phyloP scores from a whole-genome alignment of 2,797 vertebrate genomes.

The Ispidina picta region DNA sequence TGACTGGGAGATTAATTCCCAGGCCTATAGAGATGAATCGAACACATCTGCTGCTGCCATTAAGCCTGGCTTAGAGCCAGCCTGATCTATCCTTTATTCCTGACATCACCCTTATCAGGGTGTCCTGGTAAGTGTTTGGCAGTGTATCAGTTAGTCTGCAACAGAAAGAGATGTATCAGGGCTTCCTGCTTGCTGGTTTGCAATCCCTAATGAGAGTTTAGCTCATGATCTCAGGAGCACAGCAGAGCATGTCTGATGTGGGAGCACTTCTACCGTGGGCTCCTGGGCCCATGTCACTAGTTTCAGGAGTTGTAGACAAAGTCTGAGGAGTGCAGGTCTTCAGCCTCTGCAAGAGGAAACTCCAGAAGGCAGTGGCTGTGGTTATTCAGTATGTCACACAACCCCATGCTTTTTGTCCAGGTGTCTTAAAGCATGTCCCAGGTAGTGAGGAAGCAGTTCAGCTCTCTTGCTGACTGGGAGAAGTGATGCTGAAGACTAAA shows the following conservation, averaged over 20 bases:
- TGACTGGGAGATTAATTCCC: neutral
- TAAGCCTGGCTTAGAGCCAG: neutral
- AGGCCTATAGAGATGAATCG: neutral
- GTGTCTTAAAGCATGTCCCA: neutral
- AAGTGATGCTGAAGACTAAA: neutral
- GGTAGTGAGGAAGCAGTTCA: neutral
- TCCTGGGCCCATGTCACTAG: neutral
- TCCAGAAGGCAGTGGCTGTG: neutral
- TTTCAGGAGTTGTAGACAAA: neutral
- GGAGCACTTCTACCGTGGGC: neutral
- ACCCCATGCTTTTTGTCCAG: neutral
- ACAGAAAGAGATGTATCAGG: neutral
- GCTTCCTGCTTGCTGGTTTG: neutral
- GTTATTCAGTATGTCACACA: neutral
- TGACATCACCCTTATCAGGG: neutral
- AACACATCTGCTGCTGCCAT: neutral
- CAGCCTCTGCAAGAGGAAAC: neutral
- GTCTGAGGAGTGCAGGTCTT: neutral
- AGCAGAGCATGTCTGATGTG: neutral
- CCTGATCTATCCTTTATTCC: neutral
- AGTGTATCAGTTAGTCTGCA: neutral
- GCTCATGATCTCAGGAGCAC: neutral
- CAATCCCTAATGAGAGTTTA: neutral
- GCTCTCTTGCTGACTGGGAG: neutral
- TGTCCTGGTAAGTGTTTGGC: neutral